Conservation (phyloP, 2,888 invertebrate species). For the Melieria picta region DNA sequence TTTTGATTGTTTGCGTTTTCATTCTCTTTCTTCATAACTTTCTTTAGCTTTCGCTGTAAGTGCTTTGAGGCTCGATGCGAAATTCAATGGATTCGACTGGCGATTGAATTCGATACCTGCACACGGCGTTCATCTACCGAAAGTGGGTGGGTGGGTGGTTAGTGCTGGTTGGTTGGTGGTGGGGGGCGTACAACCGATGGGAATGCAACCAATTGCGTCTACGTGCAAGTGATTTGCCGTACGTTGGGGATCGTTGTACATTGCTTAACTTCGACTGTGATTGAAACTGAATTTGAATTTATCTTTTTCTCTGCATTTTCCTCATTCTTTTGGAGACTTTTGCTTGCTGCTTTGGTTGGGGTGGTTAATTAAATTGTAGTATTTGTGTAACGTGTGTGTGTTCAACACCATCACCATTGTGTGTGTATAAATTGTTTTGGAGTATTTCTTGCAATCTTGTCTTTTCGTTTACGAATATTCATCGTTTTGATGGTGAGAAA, state of each 20-base stretch:
- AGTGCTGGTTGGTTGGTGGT: no score
- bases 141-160: no score
- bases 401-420: slow-evolving; percentile 62
- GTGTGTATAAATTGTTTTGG: slow-evolving; percentile 45
- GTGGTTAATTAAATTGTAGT: slow-evolving; percentile 37
- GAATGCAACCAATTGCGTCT: no score
- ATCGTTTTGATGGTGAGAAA: slow-evolving; percentile 29
- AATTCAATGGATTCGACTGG: no score
- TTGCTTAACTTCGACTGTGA: no score
- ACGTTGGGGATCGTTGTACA: no score
- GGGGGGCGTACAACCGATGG: no score
- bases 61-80: no score
- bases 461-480: slow-evolving; percentile 22
- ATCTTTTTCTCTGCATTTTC: slow-evolving; percentile 10
- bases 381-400: slow-evolving; percentile 47
- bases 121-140: no score
- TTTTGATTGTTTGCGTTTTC: slow-evolving; percentile 54
- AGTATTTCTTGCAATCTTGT: slow-evolving; percentile 35
- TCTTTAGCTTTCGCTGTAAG: no score
- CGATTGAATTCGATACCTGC: no score
- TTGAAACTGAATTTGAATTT: slow-evolving; percentile 16
- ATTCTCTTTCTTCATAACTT: neutral
- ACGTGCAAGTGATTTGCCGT: no score
- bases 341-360: slow-evolving; percentile 6
- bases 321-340: slow-evolving; percentile 2